Evolutionary conservation across 1,140 invertebrate species (phyloP).

Genomic region (Drosophila auraria): DNA sequence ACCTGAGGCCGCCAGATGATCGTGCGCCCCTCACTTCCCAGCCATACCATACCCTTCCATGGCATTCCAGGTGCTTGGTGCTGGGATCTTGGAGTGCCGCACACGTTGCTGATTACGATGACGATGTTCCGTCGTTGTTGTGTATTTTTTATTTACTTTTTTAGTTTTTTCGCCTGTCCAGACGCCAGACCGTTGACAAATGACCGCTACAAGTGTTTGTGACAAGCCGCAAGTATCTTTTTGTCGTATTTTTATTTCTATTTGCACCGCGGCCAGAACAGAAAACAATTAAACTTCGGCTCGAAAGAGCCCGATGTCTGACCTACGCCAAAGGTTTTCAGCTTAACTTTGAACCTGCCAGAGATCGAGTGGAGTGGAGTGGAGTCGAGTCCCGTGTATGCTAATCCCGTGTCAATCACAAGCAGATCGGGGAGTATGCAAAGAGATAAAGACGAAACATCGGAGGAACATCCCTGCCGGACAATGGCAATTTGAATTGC

Average conservation of each 20-base stretch:
- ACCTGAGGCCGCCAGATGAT: constrained; percentile 45
- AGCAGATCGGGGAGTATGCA: constrained; percentile 67
- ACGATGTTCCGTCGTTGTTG: constrained; percentile 58
- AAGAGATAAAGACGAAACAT: constrained; percentile 43
- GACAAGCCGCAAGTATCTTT: constrained; percentile 79
- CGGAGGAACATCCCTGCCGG: constrained; percentile 33
- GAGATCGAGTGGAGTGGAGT: background rate
- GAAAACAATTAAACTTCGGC: constrained; percentile 78
- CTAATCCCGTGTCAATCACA: constrained; percentile 80
- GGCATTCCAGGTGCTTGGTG: constrained; percentile 62
- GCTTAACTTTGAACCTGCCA: constrained; percentile 74
- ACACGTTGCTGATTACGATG: constrained; percentile 81
- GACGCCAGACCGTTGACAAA: constrained; percentile 71
- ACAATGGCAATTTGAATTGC: constrained; percentile 83
- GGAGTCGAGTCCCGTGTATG: constrained; percentile 45
- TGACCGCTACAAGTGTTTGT: constrained; percentile 80
- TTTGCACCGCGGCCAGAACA: constrained; percentile 40
- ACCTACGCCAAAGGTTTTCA: constrained; percentile 74
- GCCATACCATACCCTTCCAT: constrained; percentile 8
- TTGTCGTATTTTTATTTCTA: constrained; percentile 60
- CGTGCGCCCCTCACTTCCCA: constrained; percentile 13
- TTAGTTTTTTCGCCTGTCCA: constrained; percentile 21
- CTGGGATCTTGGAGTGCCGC: constrained; percentile 63
- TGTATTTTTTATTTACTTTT: constrained; percentile 26
- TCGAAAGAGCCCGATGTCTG: constrained; percentile 28